Conservation (phyloP, 2,797 vertebrate species). For the Loris lydekkerianus region DNA sequence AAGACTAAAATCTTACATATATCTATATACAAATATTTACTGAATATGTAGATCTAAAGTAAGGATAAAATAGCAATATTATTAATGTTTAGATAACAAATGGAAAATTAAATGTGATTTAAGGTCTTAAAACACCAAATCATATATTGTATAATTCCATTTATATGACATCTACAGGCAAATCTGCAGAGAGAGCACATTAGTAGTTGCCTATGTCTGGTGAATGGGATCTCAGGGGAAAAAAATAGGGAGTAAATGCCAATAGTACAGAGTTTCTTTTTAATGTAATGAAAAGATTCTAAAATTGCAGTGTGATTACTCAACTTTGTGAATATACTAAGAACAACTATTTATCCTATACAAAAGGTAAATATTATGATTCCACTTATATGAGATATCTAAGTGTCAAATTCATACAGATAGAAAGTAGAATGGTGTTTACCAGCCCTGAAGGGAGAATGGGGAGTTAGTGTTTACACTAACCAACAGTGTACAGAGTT, state of each 20-base stretch:
- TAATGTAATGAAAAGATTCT: not conserved
- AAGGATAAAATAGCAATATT: conserved; percentile 56
- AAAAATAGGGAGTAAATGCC: not conserved
- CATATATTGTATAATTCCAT: not conserved
- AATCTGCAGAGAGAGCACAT: not conserved
- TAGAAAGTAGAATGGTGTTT: not conserved
- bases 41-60: conserved; percentile 22
- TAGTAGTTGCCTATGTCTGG: not conserved
- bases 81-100: conserved; percentile 39
- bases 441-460: not conserved
- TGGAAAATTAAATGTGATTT: conserved; percentile 19
- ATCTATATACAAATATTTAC: conserved; percentile 25
- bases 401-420: conserved; percentile 2
- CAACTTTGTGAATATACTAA: not conserved
- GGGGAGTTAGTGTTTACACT: not conserved
- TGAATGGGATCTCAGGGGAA: not conserved
- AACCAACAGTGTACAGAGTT: not conserved
- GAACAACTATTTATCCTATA: not conserved
- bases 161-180: not conserved
- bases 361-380: not conserved
- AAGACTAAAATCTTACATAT: not conserved
- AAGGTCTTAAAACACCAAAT: conserved; percentile 58
- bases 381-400: not conserved
- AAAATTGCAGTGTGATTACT: not conserved
- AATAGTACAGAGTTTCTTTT: not conserved